A percentile compares a stretch with the other conserved stretches of the same genome.
These are phyloP conservation scores for Calliopsis andreniformis DNA, from an alignment of 1,140 invertebrate genomes.

Conservation along the genomic window DNA sequence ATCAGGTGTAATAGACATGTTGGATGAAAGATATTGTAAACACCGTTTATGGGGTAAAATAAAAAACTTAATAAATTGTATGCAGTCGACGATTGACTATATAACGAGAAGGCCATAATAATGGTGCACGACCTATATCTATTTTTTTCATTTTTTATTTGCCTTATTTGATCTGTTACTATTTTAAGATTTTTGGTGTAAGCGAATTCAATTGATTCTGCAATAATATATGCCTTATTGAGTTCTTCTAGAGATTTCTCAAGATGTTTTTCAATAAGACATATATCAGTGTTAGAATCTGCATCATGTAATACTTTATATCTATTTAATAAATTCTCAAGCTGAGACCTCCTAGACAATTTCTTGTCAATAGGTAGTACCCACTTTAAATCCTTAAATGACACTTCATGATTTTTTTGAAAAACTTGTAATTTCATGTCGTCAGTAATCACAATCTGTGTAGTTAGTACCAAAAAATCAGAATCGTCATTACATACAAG, in stretches of 20 bases:
- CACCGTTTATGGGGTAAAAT: too few species aligned
- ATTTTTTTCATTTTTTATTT: too few species aligned
- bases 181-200: slow-evolving; percentile 4
- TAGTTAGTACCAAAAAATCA: background rate
- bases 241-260: slow-evolving; percentile 13
- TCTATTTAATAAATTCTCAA: slow-evolving; percentile 2
- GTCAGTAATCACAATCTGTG: background rate
- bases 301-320: background rate
- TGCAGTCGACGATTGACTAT: too few species aligned
- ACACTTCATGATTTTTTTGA: background rate
- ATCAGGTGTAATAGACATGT: too few species aligned
- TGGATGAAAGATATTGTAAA: too few species aligned
- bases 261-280: slow-evolving; percentile 14
- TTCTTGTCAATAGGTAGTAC: slow-evolving; percentile 3
- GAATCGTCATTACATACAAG: background rate
- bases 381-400: background rate
- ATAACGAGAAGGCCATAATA: too few species aligned
- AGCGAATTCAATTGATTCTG: slow-evolving; percentile 11
- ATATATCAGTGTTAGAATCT: slow-evolving; percentile 2
- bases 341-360: background rate
- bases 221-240: slow-evolving; percentile 15
- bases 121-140: too few species aligned
- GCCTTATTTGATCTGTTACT: too few species aligned
- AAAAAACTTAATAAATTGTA: too few species aligned
- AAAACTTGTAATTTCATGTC: slow-evolving; percentile 5